These are phyloP conservation scores for Lucilia sericata DNA, from an alignment of 1,140 invertebrate species.

Conservation along the genomic window DNA sequence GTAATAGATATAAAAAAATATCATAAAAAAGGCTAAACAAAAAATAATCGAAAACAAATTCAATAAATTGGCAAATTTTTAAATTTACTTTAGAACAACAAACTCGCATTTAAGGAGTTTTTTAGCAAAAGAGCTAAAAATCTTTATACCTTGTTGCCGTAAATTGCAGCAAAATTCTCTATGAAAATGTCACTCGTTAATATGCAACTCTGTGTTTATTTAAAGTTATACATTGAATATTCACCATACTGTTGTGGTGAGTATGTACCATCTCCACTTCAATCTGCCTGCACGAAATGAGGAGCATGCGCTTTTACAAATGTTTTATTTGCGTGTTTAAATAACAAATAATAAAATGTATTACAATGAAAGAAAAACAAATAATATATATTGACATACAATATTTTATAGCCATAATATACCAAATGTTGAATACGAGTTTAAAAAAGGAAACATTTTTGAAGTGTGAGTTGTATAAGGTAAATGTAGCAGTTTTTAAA, in stretches of 20 bases:
- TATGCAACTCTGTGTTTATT: neutral
- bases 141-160: neutral
- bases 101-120: neutral
- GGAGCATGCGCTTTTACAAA: neutral
- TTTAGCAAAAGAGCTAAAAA: neutral
- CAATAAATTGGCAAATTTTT: neutral
- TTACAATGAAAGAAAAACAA: neutral
- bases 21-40: neutral
- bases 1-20: neutral
- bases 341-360: constrained; percentile 3
- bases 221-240: neutral
- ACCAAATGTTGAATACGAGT: neutral
- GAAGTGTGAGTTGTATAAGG: too few species aligned
- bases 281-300: neutral
- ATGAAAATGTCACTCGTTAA: neutral
- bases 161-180: neutral
- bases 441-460: neutral
- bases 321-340: neutral
- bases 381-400: neutral
- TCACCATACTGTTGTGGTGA: neutral
- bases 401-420: neutral
- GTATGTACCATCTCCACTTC: neutral
- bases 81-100: neutral
- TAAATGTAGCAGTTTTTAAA: too few species aligned
- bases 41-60: too few species aligned